Conservation (phyloP, 2,113 vertebrate species). For the Siphamia tubifer region DNA sequence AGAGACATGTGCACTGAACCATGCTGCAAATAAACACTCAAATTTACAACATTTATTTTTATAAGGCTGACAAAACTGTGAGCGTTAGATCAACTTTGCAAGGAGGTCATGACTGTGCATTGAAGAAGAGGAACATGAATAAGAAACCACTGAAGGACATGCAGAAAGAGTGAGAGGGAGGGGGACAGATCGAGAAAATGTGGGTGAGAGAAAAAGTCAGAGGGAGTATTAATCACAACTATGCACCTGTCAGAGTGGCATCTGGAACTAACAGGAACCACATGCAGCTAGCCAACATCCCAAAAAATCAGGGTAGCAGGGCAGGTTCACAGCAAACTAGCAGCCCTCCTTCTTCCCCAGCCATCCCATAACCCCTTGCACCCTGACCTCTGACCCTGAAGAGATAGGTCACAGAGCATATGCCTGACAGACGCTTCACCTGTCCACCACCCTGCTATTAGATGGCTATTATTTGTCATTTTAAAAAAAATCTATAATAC, state of each 20-base stretch:
- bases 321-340: constrained; percentile 66
- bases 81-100: constrained; percentile 12
- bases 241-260: constrained; percentile 92
- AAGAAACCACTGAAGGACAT: constrained; percentile 12
- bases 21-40: constrained; percentile 12
- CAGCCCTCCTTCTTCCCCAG: constrained; percentile 36
- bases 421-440: constrained; percentile 47
- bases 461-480: background rate
- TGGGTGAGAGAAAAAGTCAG: constrained; percentile 59
- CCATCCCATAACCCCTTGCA: constrained; percentile 47
- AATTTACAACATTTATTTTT: background rate
- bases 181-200: constrained; percentile 20
- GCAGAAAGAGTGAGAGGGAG: constrained; percentile 25
- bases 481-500: too few relatives aligned
- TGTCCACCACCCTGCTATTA: constrained; percentile 17
- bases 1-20: constrained; percentile 37
- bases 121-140: background rate
- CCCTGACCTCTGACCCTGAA: constrained; percentile 32
- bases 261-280: constrained; percentile 98
- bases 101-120: background rate
- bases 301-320: constrained; percentile 63
- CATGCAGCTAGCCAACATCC: constrained; percentile 77
- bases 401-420: constrained; percentile 33
- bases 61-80: constrained; percentile 2
- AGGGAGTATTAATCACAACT: constrained; percentile 88